Evolutionary conservation across 2,797 vertebrate genomes (phyloP).

Genomic region (Takifugu ocellatus): DNA sequence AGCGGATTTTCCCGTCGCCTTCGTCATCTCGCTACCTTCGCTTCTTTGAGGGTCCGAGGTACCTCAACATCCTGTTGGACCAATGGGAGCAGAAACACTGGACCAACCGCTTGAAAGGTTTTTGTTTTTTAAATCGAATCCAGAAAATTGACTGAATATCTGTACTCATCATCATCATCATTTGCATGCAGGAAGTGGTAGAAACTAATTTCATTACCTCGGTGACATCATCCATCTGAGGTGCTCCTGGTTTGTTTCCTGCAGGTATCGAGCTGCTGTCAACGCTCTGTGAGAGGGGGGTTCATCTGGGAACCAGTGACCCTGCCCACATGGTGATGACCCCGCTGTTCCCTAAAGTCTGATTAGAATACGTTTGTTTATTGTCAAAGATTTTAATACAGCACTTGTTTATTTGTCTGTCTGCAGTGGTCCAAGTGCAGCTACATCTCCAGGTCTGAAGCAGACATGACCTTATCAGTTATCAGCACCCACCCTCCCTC

Average conservation of each 20-base stretch:
- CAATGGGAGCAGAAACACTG: slow-evolving; percentile 92
- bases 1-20: slow-evolving; percentile 87
- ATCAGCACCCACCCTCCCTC: slow-evolving; percentile 25
- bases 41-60: slow-evolving; percentile 90
- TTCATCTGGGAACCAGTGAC: slow-evolving; percentile 60
- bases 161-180: too few relatives aligned
- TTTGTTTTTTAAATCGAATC: background rate
- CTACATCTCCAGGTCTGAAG: slow-evolving; percentile 66
- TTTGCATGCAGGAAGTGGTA: too few relatives aligned
- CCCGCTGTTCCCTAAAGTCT: background rate
- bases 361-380: too few relatives aligned
- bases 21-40: slow-evolving; percentile 86
- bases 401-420: slow-evolving; percentile 3
- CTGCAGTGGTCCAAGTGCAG: slow-evolving; percentile 72
- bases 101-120: slow-evolving; percentile 82
- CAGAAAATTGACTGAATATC: too few relatives aligned
- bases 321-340: slow-evolving; percentile 55
- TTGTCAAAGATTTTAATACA: too few relatives aligned
- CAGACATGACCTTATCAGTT: slow-evolving; percentile 58
- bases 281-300: slow-evolving; percentile 53
- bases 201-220: too few relatives aligned
- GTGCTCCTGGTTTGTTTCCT: background rate
- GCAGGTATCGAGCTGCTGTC: slow-evolving; percentile 56
- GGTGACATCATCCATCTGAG: background rate
- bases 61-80: slow-evolving; percentile 90